Percentiles rank a stretch among this genome's conserved stretches.
phyloP scores from a whole-genome alignment of 2,888 invertebrate species.

The Limnephilus lunatus region DNA sequence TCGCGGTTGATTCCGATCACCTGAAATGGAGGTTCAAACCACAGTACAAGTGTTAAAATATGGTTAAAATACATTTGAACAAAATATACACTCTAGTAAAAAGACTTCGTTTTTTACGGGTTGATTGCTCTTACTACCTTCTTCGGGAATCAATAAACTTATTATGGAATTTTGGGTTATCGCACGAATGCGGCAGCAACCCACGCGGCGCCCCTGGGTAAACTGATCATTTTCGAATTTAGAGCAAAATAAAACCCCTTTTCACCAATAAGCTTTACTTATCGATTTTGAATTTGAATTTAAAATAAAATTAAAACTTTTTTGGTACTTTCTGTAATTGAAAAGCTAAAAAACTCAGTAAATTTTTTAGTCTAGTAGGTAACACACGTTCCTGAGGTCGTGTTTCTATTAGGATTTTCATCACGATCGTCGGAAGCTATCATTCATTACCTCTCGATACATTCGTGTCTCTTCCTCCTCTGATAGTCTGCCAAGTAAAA shows the following conservation, averaged over 20 bases:
- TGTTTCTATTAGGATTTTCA: neutral
- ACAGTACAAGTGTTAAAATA: no score
- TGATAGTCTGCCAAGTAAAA: neutral
- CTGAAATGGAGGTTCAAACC: no score
- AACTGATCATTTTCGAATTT: neutral
- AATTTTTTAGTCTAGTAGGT: neutral
- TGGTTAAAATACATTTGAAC: no score
- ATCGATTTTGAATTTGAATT: neutral
- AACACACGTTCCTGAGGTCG: neutral
- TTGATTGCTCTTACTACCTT: no score
- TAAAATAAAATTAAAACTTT: neutral
- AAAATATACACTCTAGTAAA: no score
- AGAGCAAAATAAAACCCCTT: neutral
- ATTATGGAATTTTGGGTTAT: no score
- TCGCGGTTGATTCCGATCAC: no score
- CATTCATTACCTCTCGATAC: neutral
- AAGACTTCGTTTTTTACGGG: no score
- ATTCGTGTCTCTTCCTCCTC: neutral
- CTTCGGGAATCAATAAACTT: no score
- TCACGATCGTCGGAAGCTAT: conserved; percentile 17
- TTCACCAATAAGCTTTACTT: neutral
- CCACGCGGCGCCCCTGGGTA: neutral
- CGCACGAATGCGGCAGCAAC: no score
- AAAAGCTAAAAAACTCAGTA: neutral
- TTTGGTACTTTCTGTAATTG: neutral